A percentile compares a stretch with the other conserved stretches of the same genome.
phyloP scores from a whole-genome alignment of 1,140 invertebrate species.

The Pseudomyrmex dendroicus region DNA sequence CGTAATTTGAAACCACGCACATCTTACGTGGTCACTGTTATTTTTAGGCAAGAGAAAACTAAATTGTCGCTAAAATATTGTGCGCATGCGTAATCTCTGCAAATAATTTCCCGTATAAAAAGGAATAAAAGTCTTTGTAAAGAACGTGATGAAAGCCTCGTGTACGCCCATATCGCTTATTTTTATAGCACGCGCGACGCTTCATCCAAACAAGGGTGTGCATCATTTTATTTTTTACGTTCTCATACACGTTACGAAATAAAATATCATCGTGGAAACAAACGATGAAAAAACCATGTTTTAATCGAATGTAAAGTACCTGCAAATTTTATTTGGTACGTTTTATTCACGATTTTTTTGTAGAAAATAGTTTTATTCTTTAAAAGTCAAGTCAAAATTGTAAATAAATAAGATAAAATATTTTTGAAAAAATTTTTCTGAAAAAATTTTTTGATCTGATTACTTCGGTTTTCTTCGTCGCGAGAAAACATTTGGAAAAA shows the following conservation, averaged over 20 bases:
- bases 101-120: slow-evolving; percentile 17
- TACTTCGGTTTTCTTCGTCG: neutral
- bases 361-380: no score
- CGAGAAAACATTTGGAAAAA: neutral
- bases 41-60: no score
- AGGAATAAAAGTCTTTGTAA: neutral
- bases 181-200: slow-evolving; percentile 1
- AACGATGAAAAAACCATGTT: neutral
- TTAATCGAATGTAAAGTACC: neutral
- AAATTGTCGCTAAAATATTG: neutral
- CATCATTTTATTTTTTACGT: slow-evolving; percentile 20
- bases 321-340: slow-evolving; percentile 1
- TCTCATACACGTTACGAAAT: slow-evolving; percentile 1
- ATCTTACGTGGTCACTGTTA: no score
- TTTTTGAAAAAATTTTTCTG: neutral
- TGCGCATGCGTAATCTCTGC: neutral
- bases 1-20: no score
- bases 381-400: neutral
- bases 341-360: neutral
- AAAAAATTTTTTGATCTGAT: neutral
- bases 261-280: neutral
- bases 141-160: slow-evolving; percentile 33
- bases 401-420: neutral
- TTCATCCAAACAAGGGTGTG: slow-evolving; percentile 32
- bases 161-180: slow-evolving; percentile 20